These are phyloP conservation scores for Saguinus midas DNA, from an alignment of 2,113 vertebrate genomes.

Conservation along the genomic window DNA sequence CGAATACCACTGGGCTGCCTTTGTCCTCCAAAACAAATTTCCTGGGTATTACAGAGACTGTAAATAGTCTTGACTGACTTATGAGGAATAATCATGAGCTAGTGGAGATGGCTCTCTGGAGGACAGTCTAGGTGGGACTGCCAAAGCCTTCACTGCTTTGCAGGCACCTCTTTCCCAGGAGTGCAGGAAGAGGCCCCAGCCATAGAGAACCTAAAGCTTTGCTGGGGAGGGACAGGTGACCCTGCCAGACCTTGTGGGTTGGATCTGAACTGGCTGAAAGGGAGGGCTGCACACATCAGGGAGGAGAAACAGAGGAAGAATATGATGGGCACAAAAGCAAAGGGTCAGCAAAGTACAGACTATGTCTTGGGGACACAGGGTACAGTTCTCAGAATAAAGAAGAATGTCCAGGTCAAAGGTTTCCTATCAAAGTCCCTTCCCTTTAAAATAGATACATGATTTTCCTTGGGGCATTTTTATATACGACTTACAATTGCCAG, in stretches of 20 bases:
- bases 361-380: not conserved
- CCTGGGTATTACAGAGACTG: not conserved
- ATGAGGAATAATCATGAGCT: not conserved
- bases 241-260: not conserved
- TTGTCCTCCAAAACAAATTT: not conserved
- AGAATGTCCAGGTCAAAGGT: not conserved
- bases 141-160: not conserved
- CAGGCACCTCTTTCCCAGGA: not conserved
- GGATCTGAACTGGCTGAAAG: not conserved
- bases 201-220: not conserved
- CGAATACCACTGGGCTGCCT: not conserved
- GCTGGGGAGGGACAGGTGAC: not conserved
- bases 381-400: not conserved
- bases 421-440: constrained; percentile 4
- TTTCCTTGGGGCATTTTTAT: constrained; percentile 12
- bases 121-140: fast-evolving
- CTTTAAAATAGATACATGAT: not conserved
- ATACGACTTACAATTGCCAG: constrained; percentile 26
- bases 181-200: not conserved
- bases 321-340: fast-evolving
- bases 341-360: not conserved
- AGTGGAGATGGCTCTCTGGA: not conserved
- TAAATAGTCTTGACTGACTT: not conserved
- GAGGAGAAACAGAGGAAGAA: not conserved
- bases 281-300: not conserved